Base-by-base conservation (phyloP, 2,888 invertebrate species). In the Chironomus tentans region DNA sequence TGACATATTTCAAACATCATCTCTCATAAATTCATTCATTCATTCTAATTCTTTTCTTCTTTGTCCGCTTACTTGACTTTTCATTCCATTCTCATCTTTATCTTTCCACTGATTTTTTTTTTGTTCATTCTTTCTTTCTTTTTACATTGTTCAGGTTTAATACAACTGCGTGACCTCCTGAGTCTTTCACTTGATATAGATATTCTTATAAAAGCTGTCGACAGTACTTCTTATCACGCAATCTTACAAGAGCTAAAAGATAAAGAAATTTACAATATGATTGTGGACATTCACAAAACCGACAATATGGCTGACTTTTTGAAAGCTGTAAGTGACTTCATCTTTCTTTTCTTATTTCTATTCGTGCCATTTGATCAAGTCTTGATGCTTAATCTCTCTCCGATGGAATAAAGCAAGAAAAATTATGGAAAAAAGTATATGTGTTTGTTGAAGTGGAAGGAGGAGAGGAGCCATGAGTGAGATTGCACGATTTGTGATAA, bases 241-340 rank as follows among this genome's bases (percentile, higher is more conserved):
- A 90, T 92, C 0, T 85, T 95, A 2, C 88, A 91, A 77, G 94
- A 95, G 82, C 89, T 93, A 79, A 92, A 92, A 83, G 87, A 86
- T 80, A 91, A 91, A 80, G 91, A 91, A 82, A 90, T 92, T 80
- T 89, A 89, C 80, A 91, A 92, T 81, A 86, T 93, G 78, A 88
- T 94, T 77, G 90, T 92, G 77, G 93, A 94, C 82, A 91, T 68
- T 74, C 74, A 68, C 6, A 89, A 87, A 80, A 87, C 91, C 0
- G 87, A 89, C 78, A 88, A 91, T 80, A 91, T 93, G 85, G 87
- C 89, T 77, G 85, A 88, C 79, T 88, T 94, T 80, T 86, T 94
- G 15, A 90, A 90, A 85, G 91, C 89, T 85, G 93, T 93, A 82
- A 87, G 88, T 65, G 21, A 18, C 2, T 22, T 21, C 13, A 12